A percentile compares a stretch with the other conserved stretches of the same genome.
Evolutionary conservation across 2,797 vertebrate species (phyloP).

Genomic region (Myotis daubentonii): DNA sequence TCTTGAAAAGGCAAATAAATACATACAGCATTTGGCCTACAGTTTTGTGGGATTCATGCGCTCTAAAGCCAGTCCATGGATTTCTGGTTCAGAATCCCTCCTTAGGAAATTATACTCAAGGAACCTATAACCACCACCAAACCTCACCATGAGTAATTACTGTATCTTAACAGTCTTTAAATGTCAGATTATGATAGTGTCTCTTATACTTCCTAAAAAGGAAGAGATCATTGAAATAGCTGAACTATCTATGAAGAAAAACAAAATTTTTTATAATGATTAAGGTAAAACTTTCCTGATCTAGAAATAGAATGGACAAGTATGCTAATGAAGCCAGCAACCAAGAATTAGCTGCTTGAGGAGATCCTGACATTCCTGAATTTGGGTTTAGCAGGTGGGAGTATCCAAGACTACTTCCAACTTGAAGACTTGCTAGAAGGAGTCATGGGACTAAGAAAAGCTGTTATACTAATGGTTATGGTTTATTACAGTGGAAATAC

Average conservation of each 20-base stretch:
- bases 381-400: conserved; percentile 35
- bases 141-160: neutral
- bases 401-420: neutral
- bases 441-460: neutral
- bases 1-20: conserved; percentile 32
- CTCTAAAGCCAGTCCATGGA: neutral
- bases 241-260: conserved; percentile 34
- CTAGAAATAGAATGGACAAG: conserved; percentile 31
- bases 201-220: neutral
- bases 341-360: neutral
- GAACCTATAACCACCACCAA: neutral
- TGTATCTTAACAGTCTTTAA: conserved; percentile 1
- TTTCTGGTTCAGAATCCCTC: conserved; percentile 41
- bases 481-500: conserved; percentile 8
- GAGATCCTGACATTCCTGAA: neutral
- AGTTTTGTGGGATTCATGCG: neutral
- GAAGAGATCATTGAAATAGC: neutral
- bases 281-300: neutral
- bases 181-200: neutral
- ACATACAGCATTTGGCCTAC: neutral
- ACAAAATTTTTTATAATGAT: neutral
- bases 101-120: neutral
- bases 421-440: conserved; percentile 6
- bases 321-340: conserved; percentile 14
- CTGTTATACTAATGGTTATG: neutral